Base-by-base conservation (phyloP, 2,888 invertebrate genomes). In the Microctonus hyperodae region DNA sequence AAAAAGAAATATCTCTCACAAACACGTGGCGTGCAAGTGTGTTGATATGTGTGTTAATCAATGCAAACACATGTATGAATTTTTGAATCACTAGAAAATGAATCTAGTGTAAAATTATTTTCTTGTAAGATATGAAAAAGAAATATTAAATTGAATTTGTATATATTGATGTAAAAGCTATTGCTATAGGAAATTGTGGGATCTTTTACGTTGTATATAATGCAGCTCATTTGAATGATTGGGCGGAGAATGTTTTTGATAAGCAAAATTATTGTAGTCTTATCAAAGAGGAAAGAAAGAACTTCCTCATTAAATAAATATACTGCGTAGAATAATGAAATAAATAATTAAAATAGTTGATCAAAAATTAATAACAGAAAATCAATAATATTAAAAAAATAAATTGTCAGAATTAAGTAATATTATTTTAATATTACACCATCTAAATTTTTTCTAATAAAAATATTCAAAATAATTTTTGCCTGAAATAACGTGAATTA, bases 211-310 rank as follows among this genome's bases (percentile, higher is more conserved):
- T 11, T 20, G 13, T 16, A 50, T 35, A 31, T 53, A 9, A 13
- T 64, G 59, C 48, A 68, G 59, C 58, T 71, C 55, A 66, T 57
- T 64, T 56, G 51, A 53, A 64, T 35, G 28, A 60, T 60, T 62
- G 60, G 61, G 70, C 59, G 55, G 65, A 59, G 61, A 65, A 60
- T 48, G 62, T 51, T 58, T 68, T 76, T n/a, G 77, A 79, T 79
- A 77, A 72, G 48, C n/a, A n/a, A n/a, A n/a, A n/a, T n/a, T n/a
- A n/a, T 16, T 23, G 56, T 48, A 23, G 10, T 23, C 53, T 73
- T 79, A 79, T 79, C 79, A 68, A 63, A 75, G 69, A 78, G 78
- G 77, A 77, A 78, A 77, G 74, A 74, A 76, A 75, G 73, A 65
- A 76, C 76, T 79, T 79, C 79, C 79, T 76, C 64, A 73, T 59